These are phyloP conservation scores for Drosophila mojavensis DNA, from an alignment of 1,140 invertebrate genomes.

Conservation along the genomic window DNA sequence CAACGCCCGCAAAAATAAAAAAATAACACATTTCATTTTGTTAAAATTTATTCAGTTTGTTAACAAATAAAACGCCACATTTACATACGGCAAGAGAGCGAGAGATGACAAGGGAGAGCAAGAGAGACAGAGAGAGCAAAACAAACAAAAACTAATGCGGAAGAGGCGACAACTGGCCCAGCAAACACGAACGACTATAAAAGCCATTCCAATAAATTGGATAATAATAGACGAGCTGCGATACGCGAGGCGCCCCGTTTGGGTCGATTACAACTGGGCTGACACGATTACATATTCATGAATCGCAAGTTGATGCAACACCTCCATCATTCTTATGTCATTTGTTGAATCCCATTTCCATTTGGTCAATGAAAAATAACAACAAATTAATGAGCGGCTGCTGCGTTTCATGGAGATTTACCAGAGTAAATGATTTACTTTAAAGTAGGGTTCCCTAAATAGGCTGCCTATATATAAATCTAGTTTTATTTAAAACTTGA, in stretches of 20 bases:
- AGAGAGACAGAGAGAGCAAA: conserved; percentile 4
- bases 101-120: not conserved
- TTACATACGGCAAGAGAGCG: conserved; percentile 43
- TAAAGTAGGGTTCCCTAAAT: too few species aligned
- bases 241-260: conserved; percentile 7
- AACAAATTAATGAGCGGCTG: too few species aligned
- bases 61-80: conserved; percentile 63
- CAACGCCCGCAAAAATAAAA: conserved; percentile 12
- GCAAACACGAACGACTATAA: conserved; percentile 46
- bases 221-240: conserved; percentile 54
- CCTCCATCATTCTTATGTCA: conserved; percentile 34
- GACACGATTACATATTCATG: conserved; percentile 68
- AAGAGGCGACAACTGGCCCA: conserved; percentile 53
- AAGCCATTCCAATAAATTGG: conserved; percentile 63
- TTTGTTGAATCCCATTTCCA: conserved; percentile 7
- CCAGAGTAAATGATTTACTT: too few species aligned
- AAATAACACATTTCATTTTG: conserved; percentile 56
- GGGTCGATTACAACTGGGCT: conserved; percentile 27
- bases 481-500: too few species aligned
- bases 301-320: conserved; percentile 28
- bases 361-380: not conserved
- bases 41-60: conserved; percentile 67
- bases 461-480: too few species aligned
- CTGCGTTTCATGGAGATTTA: too few species aligned
- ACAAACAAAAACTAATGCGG: conserved; percentile 44